Base-by-base conservation (phyloP, 2,888 invertebrate genomes). In the Tinea trinotella region DNA sequence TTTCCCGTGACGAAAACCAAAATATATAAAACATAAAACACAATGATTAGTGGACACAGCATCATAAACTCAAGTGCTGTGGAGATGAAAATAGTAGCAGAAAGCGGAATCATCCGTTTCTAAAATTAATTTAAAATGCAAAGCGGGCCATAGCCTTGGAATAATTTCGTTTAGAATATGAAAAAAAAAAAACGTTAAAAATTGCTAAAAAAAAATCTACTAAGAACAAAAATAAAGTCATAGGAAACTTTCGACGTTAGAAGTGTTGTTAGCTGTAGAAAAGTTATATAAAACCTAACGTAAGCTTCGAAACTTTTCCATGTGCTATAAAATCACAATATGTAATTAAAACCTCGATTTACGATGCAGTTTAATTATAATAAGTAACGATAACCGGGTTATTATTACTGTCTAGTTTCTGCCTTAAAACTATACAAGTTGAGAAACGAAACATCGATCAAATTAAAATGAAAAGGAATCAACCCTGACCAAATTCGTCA, bases 141-240 rank as follows among this genome's bases (percentile, higher is more conserved):
- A 65, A 64, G 57, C 59, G 57, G 62, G 60, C 57, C 63, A 55
- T 54, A 62, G 56, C 65, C 68, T 68, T 68, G 67, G 57, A 57
- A 59, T 58, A 52, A 59, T 62, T 58, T 57, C 24, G 54, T 55
- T 59, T 59, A 56, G 58, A 57, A 58, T 56, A 58, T 57, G 20
- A 15, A 19, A 48, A 18, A 40, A n/a, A n/a, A n/a, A 48, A 48
- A 7, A 48, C 48, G 48, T 40, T 15, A 13, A 15, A 15, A n/a
- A 13, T 40, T 12, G 40, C 7, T 4, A 30, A 30, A 30, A 30
- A 30, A 30, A 30, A 30, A 30, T 30, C 3, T 30, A n/a, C 3
- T 30, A n/a, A n/a, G n/a, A n/a, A n/a, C 30, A 10, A 30, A 30
- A 30, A 30, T 30, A 30, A 30, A 30, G 30, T 30, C 30, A 30